phyloP scores from a whole-genome alignment of 2,888 invertebrate genomes.

The Cephonodes hylas region DNA sequence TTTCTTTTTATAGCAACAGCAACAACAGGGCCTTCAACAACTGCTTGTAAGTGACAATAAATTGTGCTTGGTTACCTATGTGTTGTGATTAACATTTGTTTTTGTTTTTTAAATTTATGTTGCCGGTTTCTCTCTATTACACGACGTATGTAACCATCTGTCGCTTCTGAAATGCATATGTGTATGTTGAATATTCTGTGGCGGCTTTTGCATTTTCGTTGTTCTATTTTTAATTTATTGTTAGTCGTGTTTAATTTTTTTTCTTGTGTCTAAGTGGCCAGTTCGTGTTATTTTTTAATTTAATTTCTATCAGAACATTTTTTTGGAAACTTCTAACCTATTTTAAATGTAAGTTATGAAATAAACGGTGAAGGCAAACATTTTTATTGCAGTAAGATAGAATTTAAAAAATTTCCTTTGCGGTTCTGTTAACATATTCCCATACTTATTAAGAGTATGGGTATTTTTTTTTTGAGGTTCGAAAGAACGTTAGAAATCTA shows the following conservation, averaged over 20 bases:
- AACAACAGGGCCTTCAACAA: constrained; percentile 95
- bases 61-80: constrained; percentile 62
- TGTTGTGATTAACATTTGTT: constrained; percentile 66
- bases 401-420: too few relatives aligned
- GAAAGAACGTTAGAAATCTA: too few relatives aligned
- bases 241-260: neutral
- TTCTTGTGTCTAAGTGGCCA: neutral
- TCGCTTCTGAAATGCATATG: constrained; percentile 5
- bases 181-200: constrained; percentile 3
- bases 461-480: too few relatives aligned
- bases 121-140: constrained; percentile 7
- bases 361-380: too few relatives aligned
- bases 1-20: constrained; percentile 85
- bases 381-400: too few relatives aligned
- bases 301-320: too few relatives aligned
- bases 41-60: constrained; percentile 89
- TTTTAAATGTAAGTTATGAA: too few relatives aligned
- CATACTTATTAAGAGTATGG: too few relatives aligned
- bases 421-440: too few relatives aligned
- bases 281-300: too few relatives aligned
- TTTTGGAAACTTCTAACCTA: too few relatives aligned
- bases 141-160: constrained; percentile 5
- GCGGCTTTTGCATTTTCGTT: constrained; percentile 19
- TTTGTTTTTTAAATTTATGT: constrained; percentile 24
- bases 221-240: constrained; percentile 3